phyloP scores from a whole-genome alignment of 2,888 invertebrate genomes.

The Auanema freiburgensis region DNA sequence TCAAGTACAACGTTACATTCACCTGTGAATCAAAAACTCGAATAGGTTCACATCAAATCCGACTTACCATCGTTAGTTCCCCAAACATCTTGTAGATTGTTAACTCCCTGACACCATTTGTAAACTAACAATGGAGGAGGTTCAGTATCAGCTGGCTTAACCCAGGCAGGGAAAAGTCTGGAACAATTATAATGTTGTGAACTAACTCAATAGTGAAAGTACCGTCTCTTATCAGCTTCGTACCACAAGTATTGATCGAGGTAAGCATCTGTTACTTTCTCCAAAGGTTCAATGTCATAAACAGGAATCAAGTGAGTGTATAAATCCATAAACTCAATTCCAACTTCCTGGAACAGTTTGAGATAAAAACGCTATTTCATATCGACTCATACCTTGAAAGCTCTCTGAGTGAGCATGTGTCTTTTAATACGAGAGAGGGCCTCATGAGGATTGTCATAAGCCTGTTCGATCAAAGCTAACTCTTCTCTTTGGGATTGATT shows the following conservation, averaged over 20 bases:
- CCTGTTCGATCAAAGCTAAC: conserved; percentile 96
- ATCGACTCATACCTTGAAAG: conserved; percentile 66
- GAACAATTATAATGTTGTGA: not conserved
- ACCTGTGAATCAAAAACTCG: conserved; percentile 65
- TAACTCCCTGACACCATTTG: conserved; percentile 87
- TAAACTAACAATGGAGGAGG: conserved; percentile 81
- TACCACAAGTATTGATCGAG: conserved; percentile 97
- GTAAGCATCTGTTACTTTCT: conserved; percentile 99
- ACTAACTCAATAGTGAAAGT: not conserved
- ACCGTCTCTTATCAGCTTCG: conserved; percentile 89
- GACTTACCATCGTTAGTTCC: conserved; percentile 82
- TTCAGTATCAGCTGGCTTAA: conserved; percentile 97
- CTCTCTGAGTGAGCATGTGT: conserved; percentile 89
- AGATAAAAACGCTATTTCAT: not conserved
- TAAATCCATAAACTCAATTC: conserved; percentile 99
- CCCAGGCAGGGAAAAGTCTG: conserved; percentile 93
- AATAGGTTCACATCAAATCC: not conserved
- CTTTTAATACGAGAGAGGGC: conserved; percentile 97
- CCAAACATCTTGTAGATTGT: conserved; percentile 85
- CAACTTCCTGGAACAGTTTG: conserved; percentile 72
- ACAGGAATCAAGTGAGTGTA: conserved; percentile 98
- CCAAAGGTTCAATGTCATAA: conserved; percentile 97
- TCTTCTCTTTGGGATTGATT: conserved; percentile 99
- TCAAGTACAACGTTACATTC: conserved; percentile 97
- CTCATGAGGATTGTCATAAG: conserved; percentile 99